Base-by-base conservation (phyloP, 2,797 vertebrate species). In the Hyperoplus immaculatus region DNA sequence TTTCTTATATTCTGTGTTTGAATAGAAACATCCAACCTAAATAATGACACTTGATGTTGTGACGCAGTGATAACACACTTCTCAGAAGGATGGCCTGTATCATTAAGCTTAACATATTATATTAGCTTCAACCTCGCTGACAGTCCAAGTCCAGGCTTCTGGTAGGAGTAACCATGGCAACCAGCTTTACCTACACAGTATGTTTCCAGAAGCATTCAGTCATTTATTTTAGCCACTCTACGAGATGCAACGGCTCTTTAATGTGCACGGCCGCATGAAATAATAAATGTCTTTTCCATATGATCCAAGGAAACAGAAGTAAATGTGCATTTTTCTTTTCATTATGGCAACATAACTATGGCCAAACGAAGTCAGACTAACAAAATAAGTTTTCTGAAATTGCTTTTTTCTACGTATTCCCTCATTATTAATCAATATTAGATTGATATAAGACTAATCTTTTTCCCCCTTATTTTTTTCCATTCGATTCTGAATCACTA, bases 121-220 rank as follows among this genome's bases (percentile, higher is more conserved):
- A 29, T 29, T 29, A 29, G 62, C 75, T 77, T 67, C 71, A 77
- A 57, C 66, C 60, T 76, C 81, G 53, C 80, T 75, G 71, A 82
- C 76, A 73, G 65, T 77, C 78, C 69, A 70, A 77, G 69, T 78
- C 88, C 71, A 57, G 65, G 73, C 73, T 72, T 82, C 72, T 84
- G 78, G 75, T 79, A 10, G 43, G 61, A 63, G 90, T 93, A 87
- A 88, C 92, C 90, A 92, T 92, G 83, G 88, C 83, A 93, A 94
- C 92, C 81, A 56, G 72, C 71, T 83, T 86, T 80, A 86, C 74
- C 78, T 87, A 90, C 85, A 87, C 85, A 87, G 86, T 82, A 70
- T 68, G 62, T 84, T 88, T 90, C 75, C 86, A 90, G 82, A 80
- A 84, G 79, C 72, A 47, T 82, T 47, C 16, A 29, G 68, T 18